phyloP scores from a whole-genome alignment of 2,888 invertebrate species.

The Limnephilus auricula region DNA sequence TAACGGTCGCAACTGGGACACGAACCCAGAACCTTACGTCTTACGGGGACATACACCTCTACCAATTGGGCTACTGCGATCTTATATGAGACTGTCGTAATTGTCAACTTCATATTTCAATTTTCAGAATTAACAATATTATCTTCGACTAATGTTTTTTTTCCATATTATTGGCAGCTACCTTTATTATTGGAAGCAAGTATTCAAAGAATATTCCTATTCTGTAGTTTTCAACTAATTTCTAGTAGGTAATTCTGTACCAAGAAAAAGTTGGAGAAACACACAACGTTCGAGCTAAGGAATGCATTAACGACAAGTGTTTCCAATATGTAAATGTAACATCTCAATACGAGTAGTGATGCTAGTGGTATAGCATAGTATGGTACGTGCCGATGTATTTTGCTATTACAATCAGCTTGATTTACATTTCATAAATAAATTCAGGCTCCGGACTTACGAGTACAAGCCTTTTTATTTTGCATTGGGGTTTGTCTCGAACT shows the following conservation, averaged over 20 bases:
- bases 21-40: no score
- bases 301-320: constrained; percentile 44
- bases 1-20: no score
- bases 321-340: constrained; percentile 76
- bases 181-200: no score
- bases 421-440: constrained; percentile 74
- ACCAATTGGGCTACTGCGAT: no score
- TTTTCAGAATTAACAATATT: no score
- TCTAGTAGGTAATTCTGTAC: not conserved
- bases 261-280: not conserved
- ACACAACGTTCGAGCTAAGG: not conserved
- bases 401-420: constrained; percentile 79
- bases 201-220: no score
- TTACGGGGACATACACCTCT: no score
- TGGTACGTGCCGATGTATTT: constrained; percentile 70
- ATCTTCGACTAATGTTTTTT: no score
- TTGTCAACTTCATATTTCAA: no score
- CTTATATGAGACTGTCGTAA: no score
- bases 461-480: not conserved
- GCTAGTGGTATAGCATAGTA: constrained; percentile 68
- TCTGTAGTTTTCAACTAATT: no score
- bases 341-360: constrained; percentile 74
- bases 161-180: no score
- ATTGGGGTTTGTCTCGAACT: not conserved
- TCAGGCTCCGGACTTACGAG: constrained; percentile 7